Evolutionary conservation across 2,113 vertebrate species (phyloP), one percentile per base, ranked within the genome.

Genomic region (Oryzias curvinotus): DNA sequence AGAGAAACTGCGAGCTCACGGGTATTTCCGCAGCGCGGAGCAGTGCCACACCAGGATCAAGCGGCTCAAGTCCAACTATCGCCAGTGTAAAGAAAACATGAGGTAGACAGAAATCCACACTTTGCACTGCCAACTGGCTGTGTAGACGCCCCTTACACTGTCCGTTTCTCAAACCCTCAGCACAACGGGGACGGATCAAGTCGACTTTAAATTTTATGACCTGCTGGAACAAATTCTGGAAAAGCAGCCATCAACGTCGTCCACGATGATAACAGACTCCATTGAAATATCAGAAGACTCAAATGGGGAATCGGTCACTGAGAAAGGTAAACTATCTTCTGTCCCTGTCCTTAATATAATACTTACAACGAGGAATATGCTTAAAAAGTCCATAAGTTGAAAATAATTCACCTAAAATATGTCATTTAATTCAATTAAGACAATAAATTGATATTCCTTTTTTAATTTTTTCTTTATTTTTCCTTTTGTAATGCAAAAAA

Each of bases 11-110:
- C 17, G 64, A 0, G 73, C 78, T 26, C 61, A 79, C 13, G 89
- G 89, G 17, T 91, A 68, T 65, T 62, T 61, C 30, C 86, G 90
- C 63, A 89, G 74, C 2, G 62, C 90, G 0, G 90, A 87, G 23
- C 89, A 91, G 65, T 91, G 90, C 70, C 88, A 90, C 82, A 89
- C 89, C 52, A 69, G 90, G 72, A 88, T 91, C 69, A 91, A 91
- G 15, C 82, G 90, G 0, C 84, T 91, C 14, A 91, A 91, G 54
- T 67, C 87, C 1, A 86, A 52, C 68, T 91, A 89, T 21, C 80
- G 89, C 26, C 88, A 89, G 47, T 89, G 86, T 69, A 87, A 75
- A 54, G 89, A 90, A 16, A 89, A 57, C 75, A 75, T 90, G 77
- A 84, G 86, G 89, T 89, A 46, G 18, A 18, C 44, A 30, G 17